phyloP scores from a whole-genome alignment of 2,797 vertebrate species.

The Argyrosomus regius region DNA sequence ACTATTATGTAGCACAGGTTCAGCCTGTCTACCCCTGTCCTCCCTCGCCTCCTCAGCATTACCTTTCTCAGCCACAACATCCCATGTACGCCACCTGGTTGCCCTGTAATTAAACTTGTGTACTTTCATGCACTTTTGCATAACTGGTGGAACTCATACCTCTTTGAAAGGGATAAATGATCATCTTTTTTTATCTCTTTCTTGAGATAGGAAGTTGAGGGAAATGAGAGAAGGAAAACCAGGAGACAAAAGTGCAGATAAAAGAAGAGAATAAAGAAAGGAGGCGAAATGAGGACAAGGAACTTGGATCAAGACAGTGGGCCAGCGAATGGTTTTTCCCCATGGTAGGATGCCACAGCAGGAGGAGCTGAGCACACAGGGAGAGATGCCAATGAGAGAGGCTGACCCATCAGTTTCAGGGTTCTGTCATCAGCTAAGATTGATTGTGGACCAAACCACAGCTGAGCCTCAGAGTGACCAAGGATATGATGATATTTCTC shows the following conservation, averaged over 20 bases:
- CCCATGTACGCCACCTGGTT: slow-evolving; percentile 94
- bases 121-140: slow-evolving; percentile 22
- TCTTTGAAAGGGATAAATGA: slow-evolving; percentile 22
- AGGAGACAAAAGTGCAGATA: slow-evolving; percentile 5
- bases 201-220: slow-evolving; percentile 21
- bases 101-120: slow-evolving; percentile 92
- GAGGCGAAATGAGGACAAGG: slow-evolving; percentile 37
- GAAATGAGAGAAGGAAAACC: slow-evolving; percentile 26
- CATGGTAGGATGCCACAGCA: slow-evolving; percentile 32
- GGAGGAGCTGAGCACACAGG: slow-evolving; percentile 35
- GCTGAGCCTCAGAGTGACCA: slow-evolving; percentile 12
- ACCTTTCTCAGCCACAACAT: slow-evolving; percentile 79
- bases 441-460: slow-evolving; percentile 13
- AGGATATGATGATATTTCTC: not conserved
- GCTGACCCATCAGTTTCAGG: slow-evolving; percentile 26
- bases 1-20: slow-evolving; percentile 97
- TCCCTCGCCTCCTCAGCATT: slow-evolving; percentile 87
- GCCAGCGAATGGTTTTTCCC: slow-evolving; percentile 45
- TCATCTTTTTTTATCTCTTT: slow-evolving; percentile 18
- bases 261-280: slow-evolving; percentile 39
- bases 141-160: slow-evolving; percentile 13
- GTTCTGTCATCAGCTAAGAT: slow-evolving; percentile 14
- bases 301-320: slow-evolving; percentile 43
- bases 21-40: slow-evolving; percentile 91
- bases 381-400: slow-evolving; percentile 41